Percentiles rank a stretch among this genome's conserved stretches.
These are phyloP conservation scores for Tyria jacobaeae DNA, from an alignment of 2,888 invertebrate species.

Conservation along the genomic window DNA sequence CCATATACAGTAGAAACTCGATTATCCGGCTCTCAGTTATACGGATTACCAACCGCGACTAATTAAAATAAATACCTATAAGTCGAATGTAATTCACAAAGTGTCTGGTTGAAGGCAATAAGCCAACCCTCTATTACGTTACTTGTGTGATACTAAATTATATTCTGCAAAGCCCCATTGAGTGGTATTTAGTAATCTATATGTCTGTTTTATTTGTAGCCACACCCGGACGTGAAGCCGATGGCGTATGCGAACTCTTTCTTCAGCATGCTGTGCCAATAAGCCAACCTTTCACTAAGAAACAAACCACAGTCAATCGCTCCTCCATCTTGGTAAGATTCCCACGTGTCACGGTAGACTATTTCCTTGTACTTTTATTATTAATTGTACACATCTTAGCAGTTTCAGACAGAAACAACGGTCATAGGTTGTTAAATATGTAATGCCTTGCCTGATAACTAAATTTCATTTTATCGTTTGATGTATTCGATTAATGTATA, in stretches of 20 bases:
- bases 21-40: too few relatives aligned
- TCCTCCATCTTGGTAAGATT: slow-evolving; percentile 19
- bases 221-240: slow-evolving; percentile 98
- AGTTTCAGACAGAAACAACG: background rate
- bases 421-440: background rate
- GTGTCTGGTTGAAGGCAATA: too few relatives aligned
- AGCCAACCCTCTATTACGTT: too few relatives aligned
- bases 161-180: too few relatives aligned
- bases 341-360: background rate
- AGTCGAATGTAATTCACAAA: too few relatives aligned
- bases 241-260: slow-evolving; percentile 98
- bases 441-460: background rate
- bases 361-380: background rate
- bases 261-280: slow-evolving; percentile 92
- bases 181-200: too few relatives aligned
- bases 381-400: background rate
- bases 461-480: background rate
- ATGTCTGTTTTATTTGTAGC: slow-evolving; percentile 87
- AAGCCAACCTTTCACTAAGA: slow-evolving; percentile 7
- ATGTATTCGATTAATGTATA: background rate
- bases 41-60: too few relatives aligned
- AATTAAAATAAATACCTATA: too few relatives aligned
- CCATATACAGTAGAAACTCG: too few relatives aligned
- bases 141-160: too few relatives aligned
- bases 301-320: slow-evolving; percentile 13